phyloP scores from a whole-genome alignment of 2,797 vertebrate genomes.

The Lateolabrax maculatus region DNA sequence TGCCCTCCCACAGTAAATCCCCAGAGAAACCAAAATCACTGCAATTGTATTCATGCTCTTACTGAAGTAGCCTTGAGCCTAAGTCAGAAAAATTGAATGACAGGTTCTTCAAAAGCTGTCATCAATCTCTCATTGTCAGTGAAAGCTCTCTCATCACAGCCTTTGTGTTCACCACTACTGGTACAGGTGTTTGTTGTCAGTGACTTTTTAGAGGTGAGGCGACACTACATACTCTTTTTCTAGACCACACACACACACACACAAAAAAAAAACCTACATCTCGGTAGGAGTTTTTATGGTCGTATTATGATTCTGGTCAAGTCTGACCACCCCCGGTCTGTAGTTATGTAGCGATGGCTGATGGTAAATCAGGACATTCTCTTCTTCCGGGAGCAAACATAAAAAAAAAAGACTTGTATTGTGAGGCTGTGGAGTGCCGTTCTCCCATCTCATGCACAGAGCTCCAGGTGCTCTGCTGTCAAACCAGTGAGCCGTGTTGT shows the following conservation, averaged over 20 bases:
- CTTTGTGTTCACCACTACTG: neutral
- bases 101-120: conserved; percentile 25
- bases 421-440: conserved; percentile 19
- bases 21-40: conserved; percentile 19
- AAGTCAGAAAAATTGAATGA: conserved; percentile 44
- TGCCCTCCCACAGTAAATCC: conserved; percentile 28
- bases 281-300: conserved; percentile 17
- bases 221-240: neutral
- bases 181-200: neutral
- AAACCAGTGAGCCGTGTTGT: conserved; percentile 27
- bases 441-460: conserved; percentile 22
- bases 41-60: conserved; percentile 10
- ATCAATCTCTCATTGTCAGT: conserved; percentile 24
- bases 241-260: neutral
- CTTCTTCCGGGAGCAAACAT: conserved; percentile 53
- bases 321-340: conserved; percentile 12
- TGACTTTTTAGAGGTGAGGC: neutral
- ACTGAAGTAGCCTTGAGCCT: conserved; percentile 29
- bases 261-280: neutral
- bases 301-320: conserved; percentile 38
- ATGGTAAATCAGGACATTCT: conserved; percentile 54
- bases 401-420: conserved; percentile 32
- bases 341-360: conserved; percentile 26
- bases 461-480: conserved; percentile 24
- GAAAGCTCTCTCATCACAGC: neutral